A percentile compares a stretch with the other conserved stretches of the same genome.
Conservation (phyloP, 1,140 invertebrate species). For the Bradysia coprophila region DNA sequence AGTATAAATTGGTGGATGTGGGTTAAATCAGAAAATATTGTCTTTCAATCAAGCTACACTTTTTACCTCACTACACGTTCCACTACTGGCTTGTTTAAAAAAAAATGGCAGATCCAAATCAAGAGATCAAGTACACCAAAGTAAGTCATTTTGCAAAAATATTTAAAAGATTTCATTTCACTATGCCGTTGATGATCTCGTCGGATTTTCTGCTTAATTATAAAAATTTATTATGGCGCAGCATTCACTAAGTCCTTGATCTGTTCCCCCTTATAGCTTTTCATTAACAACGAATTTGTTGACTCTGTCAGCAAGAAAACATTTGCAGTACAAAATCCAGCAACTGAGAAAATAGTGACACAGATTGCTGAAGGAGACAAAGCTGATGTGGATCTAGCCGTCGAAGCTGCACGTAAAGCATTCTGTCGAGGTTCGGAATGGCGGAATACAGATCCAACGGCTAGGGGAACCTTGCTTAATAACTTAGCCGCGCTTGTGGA, state of each 20-base stretch:
- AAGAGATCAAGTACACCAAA: slow-evolving; percentile 18
- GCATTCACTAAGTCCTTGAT: slow-evolving; percentile 29
- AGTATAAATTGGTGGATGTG: too few species aligned
- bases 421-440: slow-evolving; percentile 35
- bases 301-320: slow-evolving; percentile 25
- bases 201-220: not conserved
- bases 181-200: not conserved
- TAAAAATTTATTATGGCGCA: not conserved
- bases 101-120: slow-evolving; percentile 18
- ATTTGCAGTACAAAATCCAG: slow-evolving; percentile 30
- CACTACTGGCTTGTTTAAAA: too few species aligned
- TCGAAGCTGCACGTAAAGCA: slow-evolving; percentile 32
- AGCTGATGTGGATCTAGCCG: slow-evolving; percentile 30
- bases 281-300: too few species aligned
- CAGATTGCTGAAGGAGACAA: slow-evolving; percentile 33
- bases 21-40: too few species aligned
- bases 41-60: too few species aligned
- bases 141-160: slow-evolving; percentile 9
- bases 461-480: slow-evolving; percentile 30
- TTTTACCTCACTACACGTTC: too few species aligned
- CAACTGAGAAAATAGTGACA: slow-evolving; percentile 33
- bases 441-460: slow-evolving; percentile 41
- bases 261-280: slow-evolving; percentile 45
- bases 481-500: slow-evolving; percentile 54
- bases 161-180: not conserved